Base-by-base conservation (phyloP, 2,113 vertebrate genomes). In the Erythrolamprus reginae region DNA sequence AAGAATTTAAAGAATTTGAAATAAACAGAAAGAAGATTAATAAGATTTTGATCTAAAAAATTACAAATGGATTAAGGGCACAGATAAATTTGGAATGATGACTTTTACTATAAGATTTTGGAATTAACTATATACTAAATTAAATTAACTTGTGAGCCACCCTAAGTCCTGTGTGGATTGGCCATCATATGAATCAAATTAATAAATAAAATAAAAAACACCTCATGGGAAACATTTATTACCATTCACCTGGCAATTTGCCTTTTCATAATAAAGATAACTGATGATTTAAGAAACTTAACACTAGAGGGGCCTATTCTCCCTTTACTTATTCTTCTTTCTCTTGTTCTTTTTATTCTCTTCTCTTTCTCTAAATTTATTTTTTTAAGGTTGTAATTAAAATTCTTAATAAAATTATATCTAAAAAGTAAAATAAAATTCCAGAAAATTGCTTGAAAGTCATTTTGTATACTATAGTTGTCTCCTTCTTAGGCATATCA, bases 401-500 rank as follows among this genome's bases (percentile, higher is more conserved):
- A 33, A 70, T 33, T 70, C 61, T 33, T 70, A n/a, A 33, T 42
- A 21, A 19, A 42, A 77, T 21, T 10, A 21, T 77, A 21, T 42
- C 38, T 38, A 77, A 77, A 77, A 42, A 38, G 17, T 77, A 77
- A 42, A 86, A 38, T 93, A 92, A 92, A 95, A 95, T 93, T 90
- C 89, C 92, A 82, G 92, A 82, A 90, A 88, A 88, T 24, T 86
- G 50, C 42, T 51, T 87, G 93, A 50, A 92, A 93, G 61, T 82
- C 70, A 56, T 2, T 38, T 92, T 90, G 89, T 82, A 23, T 65
- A 33, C 12, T 65, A 2, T 65, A 82, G 42, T 52, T 92, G 70
- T 47, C 13, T 88, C 90, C 91, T 95, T 93, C 77, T 89, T 93
- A 96, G 93, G 84, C 17, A 82, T 55, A 94, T 92, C 83, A 92